Conservation (phyloP, 2,888 invertebrate species). For the Drosophila yooni region DNA sequence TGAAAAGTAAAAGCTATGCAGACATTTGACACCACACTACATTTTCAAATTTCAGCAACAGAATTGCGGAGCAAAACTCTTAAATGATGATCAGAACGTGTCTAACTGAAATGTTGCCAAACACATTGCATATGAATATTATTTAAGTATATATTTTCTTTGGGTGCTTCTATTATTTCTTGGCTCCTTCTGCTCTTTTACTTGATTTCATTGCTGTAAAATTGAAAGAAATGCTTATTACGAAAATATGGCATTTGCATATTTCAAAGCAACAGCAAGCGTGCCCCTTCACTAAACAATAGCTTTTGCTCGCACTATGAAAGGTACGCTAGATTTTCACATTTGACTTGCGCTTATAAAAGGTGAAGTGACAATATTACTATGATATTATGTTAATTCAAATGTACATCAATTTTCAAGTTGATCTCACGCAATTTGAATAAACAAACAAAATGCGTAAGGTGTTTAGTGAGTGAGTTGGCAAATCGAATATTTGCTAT, state of each 20-base stretch:
- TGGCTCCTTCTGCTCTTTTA: too few species aligned
- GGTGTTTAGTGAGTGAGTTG: slow-evolving; percentile 2
- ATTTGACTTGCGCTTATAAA: neutral
- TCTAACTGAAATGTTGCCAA: slow-evolving; percentile 54
- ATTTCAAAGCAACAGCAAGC: neutral
- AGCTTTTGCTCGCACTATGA: neutral
- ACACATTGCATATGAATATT: neutral
- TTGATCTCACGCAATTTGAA: neutral
- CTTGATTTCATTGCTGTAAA: neutral
- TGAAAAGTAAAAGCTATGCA: slow-evolving; percentile 73
- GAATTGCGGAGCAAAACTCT: slow-evolving; percentile 72
- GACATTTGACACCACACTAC: slow-evolving; percentile 61
- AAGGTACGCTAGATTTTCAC: neutral
- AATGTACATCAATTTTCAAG: neutral
- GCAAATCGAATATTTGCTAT: slow-evolving; percentile 11
- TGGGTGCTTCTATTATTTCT: neutral
- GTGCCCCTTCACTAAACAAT: neutral
- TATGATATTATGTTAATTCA: neutral
- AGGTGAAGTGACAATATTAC: neutral
- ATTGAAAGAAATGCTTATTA: neutral
- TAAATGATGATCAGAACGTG: slow-evolving; percentile 79
- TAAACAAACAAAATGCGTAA: neutral
- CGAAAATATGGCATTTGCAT: neutral
- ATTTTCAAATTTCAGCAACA: slow-evolving; percentile 74
- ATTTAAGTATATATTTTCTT: neutral